Conservation (phyloP, 2,797 vertebrate genomes). For the Dermochelys coriacea region DNA sequence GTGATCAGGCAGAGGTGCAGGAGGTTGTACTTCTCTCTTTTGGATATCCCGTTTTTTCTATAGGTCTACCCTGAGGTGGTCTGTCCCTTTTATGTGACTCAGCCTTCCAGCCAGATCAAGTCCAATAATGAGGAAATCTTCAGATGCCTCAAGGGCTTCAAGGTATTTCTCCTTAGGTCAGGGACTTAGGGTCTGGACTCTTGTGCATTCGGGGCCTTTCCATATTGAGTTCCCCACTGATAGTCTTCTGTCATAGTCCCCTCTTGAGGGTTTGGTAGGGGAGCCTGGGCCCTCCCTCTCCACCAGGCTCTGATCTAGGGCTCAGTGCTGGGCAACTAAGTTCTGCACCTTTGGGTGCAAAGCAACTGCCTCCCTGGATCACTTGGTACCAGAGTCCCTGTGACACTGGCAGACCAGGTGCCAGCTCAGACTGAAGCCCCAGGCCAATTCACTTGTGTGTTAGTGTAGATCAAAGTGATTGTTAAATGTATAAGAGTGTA, state of each 20-base stretch:
- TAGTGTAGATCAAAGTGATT: too few species aligned
- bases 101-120: not conserved
- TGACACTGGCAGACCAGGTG: not conserved
- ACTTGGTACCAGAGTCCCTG: not conserved
- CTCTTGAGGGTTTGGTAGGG: not conserved
- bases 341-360: too few species aligned
- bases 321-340: not conserved
- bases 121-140: not conserved
- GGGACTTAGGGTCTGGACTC: too few species aligned
- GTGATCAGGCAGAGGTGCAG: not conserved
- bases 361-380: not conserved
- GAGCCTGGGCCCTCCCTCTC: not conserved
- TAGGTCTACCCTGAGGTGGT: too few species aligned
- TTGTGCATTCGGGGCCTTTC: not conserved
- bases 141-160: not conserved
- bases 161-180: not conserved
- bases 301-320: not conserved
- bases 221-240: not conserved
- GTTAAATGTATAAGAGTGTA: too few species aligned
- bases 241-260: not conserved
- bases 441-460: too few species aligned
- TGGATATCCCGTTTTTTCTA: not conserved
- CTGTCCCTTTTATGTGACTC: not conserved
- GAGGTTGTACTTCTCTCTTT: not conserved
- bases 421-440: not conserved